Evolutionary conservation across 2,797 vertebrate species (phyloP).

Genomic region (Chromis chromis): DNA sequence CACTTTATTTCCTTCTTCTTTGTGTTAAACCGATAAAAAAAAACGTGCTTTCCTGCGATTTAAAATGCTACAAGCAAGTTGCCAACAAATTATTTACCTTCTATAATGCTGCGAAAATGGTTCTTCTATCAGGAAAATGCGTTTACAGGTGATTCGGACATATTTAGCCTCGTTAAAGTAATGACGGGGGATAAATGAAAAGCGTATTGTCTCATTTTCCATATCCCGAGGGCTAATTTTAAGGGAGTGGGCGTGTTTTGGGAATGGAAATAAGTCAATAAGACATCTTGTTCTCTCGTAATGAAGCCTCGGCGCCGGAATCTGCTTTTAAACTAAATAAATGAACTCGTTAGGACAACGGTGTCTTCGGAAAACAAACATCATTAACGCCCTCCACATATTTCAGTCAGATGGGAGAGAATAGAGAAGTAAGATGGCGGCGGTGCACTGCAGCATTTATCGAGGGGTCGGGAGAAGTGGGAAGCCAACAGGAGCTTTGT

Average conservation of each 20-base stretch:
- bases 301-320: not conserved
- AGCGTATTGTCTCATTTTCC: constrained; percentile 58
- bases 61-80: not conserved
- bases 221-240: constrained; percentile 56
- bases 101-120: not conserved
- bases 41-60: not conserved
- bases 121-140: no score
- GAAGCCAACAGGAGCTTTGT: constrained; percentile 60
- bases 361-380: not conserved
- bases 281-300: not conserved
- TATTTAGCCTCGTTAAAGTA: not conserved
- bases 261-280: constrained; percentile 32
- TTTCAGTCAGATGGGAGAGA: constrained; percentile 68
- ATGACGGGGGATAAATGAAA: constrained; percentile 6
- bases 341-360: not conserved
- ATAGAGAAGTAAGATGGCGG: constrained; percentile 93
- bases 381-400: constrained; percentile 36
- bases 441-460: constrained; percentile 92
- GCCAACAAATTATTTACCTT: not conserved
- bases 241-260: constrained; percentile 75
- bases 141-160: not conserved
- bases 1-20: not conserved
- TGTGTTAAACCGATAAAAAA: not conserved
- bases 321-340: not conserved
- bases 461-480: constrained; percentile 56